Percentiles rank a stretch among this genome's conserved stretches.
Conservation (phyloP, 2,797 vertebrate genomes). For the Podarcis lilfordi region DNA sequence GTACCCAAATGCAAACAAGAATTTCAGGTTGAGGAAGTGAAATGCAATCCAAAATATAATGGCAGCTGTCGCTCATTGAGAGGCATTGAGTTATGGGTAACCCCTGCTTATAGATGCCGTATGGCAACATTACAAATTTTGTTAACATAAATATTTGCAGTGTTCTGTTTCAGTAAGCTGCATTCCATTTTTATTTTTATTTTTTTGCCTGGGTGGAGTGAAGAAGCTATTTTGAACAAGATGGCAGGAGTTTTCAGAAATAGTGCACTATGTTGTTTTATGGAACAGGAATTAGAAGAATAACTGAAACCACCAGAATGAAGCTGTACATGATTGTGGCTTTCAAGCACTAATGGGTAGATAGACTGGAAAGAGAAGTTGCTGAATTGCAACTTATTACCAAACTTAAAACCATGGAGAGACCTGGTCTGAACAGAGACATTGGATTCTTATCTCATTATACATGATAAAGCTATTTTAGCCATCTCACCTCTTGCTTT, state of each 20-base stretch:
- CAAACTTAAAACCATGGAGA: no score
- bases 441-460: no score
- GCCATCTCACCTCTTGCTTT: no score
- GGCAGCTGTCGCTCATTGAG: background rate
- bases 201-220: background rate
- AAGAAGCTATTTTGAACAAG: background rate
- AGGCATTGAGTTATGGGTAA: background rate
- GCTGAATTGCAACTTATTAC: no score
- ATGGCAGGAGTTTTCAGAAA: background rate
- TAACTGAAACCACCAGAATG: background rate
- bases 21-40: background rate
- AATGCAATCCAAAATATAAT: background rate
- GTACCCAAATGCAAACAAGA: background rate
- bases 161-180: background rate
- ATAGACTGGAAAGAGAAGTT: no score
- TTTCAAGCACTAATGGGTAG: constrained; percentile 15
- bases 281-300: background rate
- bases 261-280: background rate
- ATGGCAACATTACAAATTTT: background rate
- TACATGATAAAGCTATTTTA: no score
- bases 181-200: background rate
- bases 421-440: no score
- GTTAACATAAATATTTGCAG: background rate
- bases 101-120: background rate
- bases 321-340: constrained; percentile 30